These are phyloP conservation scores for Aurelia sp. DNA, from an alignment of 30 jellyfish, hydroid and myxozoan species.

Conservation along the genomic window DNA sequence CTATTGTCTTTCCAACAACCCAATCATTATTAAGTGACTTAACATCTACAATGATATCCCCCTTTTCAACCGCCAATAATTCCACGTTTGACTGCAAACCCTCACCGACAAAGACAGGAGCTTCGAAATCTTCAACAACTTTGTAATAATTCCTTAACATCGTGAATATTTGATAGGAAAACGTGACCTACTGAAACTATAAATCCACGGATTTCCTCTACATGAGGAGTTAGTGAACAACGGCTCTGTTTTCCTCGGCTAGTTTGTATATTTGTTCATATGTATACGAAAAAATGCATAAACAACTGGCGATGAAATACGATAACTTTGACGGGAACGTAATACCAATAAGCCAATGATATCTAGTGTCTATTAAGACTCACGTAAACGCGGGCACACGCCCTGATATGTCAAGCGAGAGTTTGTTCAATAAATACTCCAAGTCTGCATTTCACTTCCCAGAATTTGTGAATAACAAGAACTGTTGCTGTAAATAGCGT, in stretches of 20 bases:
- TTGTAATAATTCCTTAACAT: slow-evolving; percentile 72
- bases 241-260: slow-evolving; percentile 15
- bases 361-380: no score
- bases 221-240: neutral
- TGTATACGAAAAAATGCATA: neutral
- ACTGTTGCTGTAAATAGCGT: no score
- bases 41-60: slow-evolving; percentile 86
- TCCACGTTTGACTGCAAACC: slow-evolving; percentile 38
- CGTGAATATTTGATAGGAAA: neutral
- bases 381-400: neutral
- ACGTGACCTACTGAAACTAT: slow-evolving; percentile 11
- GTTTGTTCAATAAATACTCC: no score
- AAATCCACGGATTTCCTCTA: slow-evolving; percentile 32
- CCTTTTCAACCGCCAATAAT: slow-evolving; percentile 69
- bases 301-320: neutral
- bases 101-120: slow-evolving; percentile 24
- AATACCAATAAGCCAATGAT: no score
- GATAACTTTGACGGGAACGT: neutral
- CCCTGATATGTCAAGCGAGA: neutral
- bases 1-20: slow-evolving; percentile 66
- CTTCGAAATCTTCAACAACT: slow-evolving; percentile 65
- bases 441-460: no score
- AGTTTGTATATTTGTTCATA: neutral
- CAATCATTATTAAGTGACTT: slow-evolving; percentile 46
- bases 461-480: no score